phyloP scores from a whole-genome alignment of 2,113 vertebrate genomes.

The Anguilla rostrata region DNA sequence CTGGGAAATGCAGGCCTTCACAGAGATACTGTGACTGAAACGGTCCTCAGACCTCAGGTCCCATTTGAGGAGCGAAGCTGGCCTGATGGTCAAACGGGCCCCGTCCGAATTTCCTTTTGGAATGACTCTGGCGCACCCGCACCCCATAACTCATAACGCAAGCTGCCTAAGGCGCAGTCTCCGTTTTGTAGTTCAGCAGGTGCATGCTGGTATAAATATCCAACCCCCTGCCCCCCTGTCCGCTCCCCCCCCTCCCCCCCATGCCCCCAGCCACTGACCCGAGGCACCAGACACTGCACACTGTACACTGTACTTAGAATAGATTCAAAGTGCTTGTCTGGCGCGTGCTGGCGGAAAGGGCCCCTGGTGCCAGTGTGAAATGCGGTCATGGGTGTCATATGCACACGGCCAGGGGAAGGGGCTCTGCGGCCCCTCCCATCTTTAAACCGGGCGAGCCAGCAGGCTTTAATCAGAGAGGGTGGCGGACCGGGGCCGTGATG shows the following conservation, averaged over 20 bases:
- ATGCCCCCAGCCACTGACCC: too few relatives aligned
- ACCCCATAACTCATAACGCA: neutral
- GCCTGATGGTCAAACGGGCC: neutral
- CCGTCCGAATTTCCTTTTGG: neutral
- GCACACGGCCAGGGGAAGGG: slow-evolving; percentile 40
- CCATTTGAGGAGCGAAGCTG: neutral
- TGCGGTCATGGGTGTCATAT: slow-evolving; percentile 40
- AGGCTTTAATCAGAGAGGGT: slow-evolving; percentile 30
- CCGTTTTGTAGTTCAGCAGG: slow-evolving; percentile 42
- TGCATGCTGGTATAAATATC: slow-evolving; percentile 39
- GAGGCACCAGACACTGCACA: slow-evolving; percentile 33
- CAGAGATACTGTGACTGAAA: neutral
- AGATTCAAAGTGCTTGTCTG: neutral
- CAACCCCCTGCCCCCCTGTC: slow-evolving; percentile 17
- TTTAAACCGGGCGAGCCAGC: slow-evolving; percentile 28
- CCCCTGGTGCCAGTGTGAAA: slow-evolving; percentile 46
- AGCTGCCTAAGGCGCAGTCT: neutral
- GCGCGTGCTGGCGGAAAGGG: slow-evolving; percentile 36
- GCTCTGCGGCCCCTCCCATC: slow-evolving; percentile 35
- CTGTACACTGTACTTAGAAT: slow-evolving; percentile 28
- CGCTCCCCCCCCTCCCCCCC: too few relatives aligned
- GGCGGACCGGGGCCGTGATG: neutral
- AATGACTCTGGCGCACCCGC: slow-evolving; percentile 11
- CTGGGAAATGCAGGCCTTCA: neutral
- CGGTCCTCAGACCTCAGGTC: neutral